phyloP scores from a whole-genome alignment of 2,797 vertebrate genomes.

The Spinibarbus caldwelli region DNA sequence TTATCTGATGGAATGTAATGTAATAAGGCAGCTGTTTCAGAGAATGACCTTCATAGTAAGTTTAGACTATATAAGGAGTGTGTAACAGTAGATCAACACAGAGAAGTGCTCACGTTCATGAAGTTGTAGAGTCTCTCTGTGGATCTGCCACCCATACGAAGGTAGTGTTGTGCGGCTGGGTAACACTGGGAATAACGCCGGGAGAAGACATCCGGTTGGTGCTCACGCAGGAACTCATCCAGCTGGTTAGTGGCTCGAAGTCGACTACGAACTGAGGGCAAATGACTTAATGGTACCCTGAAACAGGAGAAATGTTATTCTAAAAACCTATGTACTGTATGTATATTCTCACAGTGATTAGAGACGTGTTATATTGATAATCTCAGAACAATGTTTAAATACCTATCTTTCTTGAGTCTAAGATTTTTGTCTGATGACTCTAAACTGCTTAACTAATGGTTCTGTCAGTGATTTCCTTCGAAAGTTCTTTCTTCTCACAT shows the following conservation, averaged over 20 bases:
- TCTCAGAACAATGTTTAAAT: not conserved
- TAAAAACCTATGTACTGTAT: not conserved
- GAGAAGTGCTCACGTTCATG: conserved; percentile 71
- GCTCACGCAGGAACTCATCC: conserved; percentile 75
- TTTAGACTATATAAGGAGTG: not conserved
- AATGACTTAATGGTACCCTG: not conserved
- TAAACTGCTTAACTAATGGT: no score
- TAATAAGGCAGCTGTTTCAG: not conserved
- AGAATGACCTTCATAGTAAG: not conserved
- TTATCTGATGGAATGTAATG: not conserved
- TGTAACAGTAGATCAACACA: not conserved
- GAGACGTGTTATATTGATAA: not conserved
- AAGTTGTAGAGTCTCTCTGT: conserved; percentile 84
- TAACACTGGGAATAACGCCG: conserved; percentile 80
- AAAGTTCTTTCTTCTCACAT: no score
- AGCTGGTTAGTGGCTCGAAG: conserved; percentile 74
- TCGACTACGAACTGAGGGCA: conserved; percentile 44
- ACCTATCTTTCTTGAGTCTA: no score
- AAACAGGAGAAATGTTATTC: not conserved
- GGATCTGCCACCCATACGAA: conserved; percentile 62
- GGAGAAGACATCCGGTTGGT: conserved; percentile 74
- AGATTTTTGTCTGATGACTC: no score
- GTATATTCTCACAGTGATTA: not conserved
- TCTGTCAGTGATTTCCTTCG: no score
- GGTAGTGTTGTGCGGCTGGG: conserved; percentile 66